A percentile compares a stretch with the other conserved stretches of the same genome.
Evolutionary conservation across 64 coral and sea anemone genomes (phyloP).

Genomic region (Trachythela sp.): DNA sequence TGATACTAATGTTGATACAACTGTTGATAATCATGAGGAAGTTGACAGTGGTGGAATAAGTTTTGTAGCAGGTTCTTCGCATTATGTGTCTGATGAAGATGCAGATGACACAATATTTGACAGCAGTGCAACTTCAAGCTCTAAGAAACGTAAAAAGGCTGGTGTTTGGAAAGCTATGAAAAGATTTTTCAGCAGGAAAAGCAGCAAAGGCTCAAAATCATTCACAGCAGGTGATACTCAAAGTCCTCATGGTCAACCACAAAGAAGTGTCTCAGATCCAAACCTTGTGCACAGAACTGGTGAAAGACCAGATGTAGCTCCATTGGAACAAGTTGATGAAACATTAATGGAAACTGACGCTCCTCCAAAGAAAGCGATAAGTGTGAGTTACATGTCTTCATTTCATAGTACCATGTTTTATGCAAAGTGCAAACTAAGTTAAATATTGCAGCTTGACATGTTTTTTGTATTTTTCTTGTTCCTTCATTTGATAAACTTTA

Average conservation of each 20-base stretch:
- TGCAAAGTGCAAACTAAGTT: no score
- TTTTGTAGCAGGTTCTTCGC: not conserved
- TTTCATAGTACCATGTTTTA: not conserved
- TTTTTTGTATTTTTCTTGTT: no score
- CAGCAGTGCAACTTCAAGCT: not conserved
- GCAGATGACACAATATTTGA: not conserved
- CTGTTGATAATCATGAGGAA: not conserved
- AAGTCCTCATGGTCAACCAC: not conserved
- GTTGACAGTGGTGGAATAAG: not conserved
- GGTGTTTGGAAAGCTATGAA: slow-evolving; percentile 17
- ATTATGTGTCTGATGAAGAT: not conserved
- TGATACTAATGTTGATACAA: no score
- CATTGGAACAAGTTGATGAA: not conserved
- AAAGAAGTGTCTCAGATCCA: not conserved
- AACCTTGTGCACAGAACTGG: not conserved
- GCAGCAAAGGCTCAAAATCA: slow-evolving; percentile 16
- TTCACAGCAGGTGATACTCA: not conserved
- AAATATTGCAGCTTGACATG: no score
- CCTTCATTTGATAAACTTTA: no score
- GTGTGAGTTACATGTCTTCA: not conserved
- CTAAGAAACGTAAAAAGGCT: not conserved
- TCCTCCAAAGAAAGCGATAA: not conserved
- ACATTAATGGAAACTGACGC: not conserved
- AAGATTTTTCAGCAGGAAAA: slow-evolving; percentile 6
- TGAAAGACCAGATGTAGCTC: slow-evolving; percentile 8